Percentiles rank a stretch among this genome's conserved stretches.
Conservation (phyloP, 2,113 vertebrate genomes). For the Serinus canaria region DNA sequence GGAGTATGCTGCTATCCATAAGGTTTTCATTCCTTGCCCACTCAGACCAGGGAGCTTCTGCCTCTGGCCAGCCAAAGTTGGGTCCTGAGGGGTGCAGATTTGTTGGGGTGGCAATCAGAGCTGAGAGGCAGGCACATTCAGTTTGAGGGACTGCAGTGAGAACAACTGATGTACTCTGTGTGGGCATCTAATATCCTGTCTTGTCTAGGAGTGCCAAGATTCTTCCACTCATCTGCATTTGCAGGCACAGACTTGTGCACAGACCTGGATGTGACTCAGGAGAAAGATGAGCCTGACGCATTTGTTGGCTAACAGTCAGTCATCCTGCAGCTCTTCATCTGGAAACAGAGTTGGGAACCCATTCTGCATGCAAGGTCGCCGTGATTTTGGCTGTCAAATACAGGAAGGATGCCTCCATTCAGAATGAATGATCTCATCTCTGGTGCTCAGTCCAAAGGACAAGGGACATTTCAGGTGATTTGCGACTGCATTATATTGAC, state of each 20-base stretch:
- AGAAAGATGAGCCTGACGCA: not conserved
- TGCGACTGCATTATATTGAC: fast-evolving
- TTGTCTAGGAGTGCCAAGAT: not conserved
- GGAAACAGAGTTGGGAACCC: not conserved
- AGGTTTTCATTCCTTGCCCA: not conserved
- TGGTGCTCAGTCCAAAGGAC: not conserved
- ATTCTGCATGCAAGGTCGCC: not conserved
- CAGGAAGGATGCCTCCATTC: not conserved
- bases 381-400: conserved; percentile 3
- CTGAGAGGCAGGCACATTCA: fast-evolving
- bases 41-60: not conserved
- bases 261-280: not conserved
- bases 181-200: fast-evolving
- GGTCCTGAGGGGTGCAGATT: not conserved
- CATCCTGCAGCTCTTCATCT: not conserved
- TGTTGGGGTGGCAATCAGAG: not conserved
- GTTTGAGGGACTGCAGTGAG: not conserved
- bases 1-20: not conserved
- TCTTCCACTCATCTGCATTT: not conserved
- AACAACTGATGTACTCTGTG: not conserved
- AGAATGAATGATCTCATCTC: not conserved
- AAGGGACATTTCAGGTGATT: not conserved
- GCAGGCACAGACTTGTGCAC: not conserved
- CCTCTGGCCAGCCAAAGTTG: not conserved
- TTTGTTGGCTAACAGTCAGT: not conserved